Base-by-base conservation (phyloP, 2,797 vertebrate genomes). In the Anomalospiza imberbis region DNA sequence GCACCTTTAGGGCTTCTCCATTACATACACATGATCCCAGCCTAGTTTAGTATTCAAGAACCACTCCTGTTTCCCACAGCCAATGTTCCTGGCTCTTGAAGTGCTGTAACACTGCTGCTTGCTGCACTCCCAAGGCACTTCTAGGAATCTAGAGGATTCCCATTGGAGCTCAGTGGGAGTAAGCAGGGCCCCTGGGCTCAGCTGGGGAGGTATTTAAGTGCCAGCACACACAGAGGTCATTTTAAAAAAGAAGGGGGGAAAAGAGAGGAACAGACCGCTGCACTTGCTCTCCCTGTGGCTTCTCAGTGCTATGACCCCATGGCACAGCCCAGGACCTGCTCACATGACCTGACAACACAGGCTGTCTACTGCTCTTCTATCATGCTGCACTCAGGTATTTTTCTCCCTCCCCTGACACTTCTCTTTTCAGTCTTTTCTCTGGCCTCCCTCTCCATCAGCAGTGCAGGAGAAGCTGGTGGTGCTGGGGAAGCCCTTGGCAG, bases 321-420 rank as follows among this genome's bases (percentile, higher is more conserved):
- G 3, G 8, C 55, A 66, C 4, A 38, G 48, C 29, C 50, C 84
- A 67, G 57, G 36, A 71, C 22, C 15, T 31, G 17, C 28, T 80
- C 40, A 66, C 2, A 2, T 24, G 5, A 1, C 19, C n/a, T 26
- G 16, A 10, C 1, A 0, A 32, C 31, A 42, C 40, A 42, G 40
- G 28, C 8, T 85, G n/a, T 45, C 66, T 70, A 34, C 45, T 36
- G 36, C 26, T 21, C 45, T 28, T 50, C 51, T 32, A 9, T 44
- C 9, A 11, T 28, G n/a, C 24, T 57, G 24, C 18, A 7, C 17
- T 54, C 48, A 44, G 45, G 38, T 58, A 82, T 92, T 57, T 57
- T 6, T 42, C 4, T 65, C 19, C 16, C 9, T 81, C 13, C 32
- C 25, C 36, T 40, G 29, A 31, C 36, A 19, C 20, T 36, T 36